Base-by-base conservation (phyloP, 2,888 invertebrate species). In the Sinelater perroti region DNA sequence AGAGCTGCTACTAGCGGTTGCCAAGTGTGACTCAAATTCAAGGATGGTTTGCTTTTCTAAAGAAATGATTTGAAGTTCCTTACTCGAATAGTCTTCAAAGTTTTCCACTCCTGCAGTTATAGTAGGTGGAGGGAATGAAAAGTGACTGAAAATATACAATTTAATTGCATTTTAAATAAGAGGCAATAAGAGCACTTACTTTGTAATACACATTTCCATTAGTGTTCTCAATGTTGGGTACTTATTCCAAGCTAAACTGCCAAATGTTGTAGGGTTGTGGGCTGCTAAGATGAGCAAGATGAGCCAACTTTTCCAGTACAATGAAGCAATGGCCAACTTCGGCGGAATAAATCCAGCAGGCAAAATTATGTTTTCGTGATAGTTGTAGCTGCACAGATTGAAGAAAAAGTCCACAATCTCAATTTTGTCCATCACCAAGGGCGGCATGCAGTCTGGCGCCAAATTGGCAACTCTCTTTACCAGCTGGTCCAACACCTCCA, bases 131-230 rank as follows among this genome's bases (percentile, higher is more conserved):
- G 90, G 90, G 72, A 87, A 90, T 3, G 82, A 81, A 71, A 87
- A 89, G 73, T 88, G 86, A 68, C 85, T 86, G 70, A 1, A 77
- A 78, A 8, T 4, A 30, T 54, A 53, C 63, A 57, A 45, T 49
- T 45, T 7, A 16, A 16, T 16, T 35, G 17, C 24, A 24, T 24
- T 24, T 24, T 7, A 24, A 24, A 6, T 24, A 5, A 5, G 7
- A 24, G 7, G 24, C 24, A 24, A 24, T 7, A 24, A 24, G 7
- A 24, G 7, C 7, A 80, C 83, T 80, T 73, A 90, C 88, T 92
- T 94, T 6, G 97, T 97, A 74, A 97, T 97, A 70, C 95, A 94
- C 89, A 95, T 95, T 81, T 97, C 97, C 85, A 97, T 95, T 63
- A 97, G 83, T 70, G 90, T 89, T 61, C 92, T 84, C 63, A 97